Base-by-base conservation (phyloP, 2,113 vertebrate species). In the Malurus alboscapulatus region DNA sequence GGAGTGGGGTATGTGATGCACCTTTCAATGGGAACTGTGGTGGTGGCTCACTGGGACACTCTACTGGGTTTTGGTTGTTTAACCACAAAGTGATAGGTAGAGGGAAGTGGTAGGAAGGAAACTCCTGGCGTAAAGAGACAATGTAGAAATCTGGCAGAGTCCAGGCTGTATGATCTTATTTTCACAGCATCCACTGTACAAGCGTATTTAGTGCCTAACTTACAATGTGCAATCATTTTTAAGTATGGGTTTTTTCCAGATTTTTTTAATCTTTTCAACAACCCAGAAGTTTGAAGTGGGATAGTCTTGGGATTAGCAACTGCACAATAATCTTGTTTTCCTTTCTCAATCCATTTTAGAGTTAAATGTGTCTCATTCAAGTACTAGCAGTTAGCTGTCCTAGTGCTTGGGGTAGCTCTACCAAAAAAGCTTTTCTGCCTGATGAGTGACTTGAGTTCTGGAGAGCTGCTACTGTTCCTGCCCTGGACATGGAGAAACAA, bases 41-140 rank as follows among this genome's bases (percentile, higher is more conserved):
- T 29, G 40, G 3, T 51, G 30, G 17, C 24, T 84, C 2, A 1
- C 47, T 6, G 7, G 24, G n/a, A 72, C 38, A 25, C 0, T 2
- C 6, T 19, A 34, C n/a, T 77, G 38, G 53, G 7, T 62, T 78
- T 55, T 51, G 16, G 5, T 84, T 66, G 29, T 68, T 77, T 73
- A 74, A 53, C 32, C 25, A 36, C 13, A 21, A 27, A 9, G 45
- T 59, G 25, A 20, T 75, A 15, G 32, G 17, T 44, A 66, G 30
- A 51, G 36, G 36, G 36, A 75, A 25, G 14, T 25, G 8, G 7
- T 66, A 77, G 55, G 22, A 81, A 57, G 10, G 34, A 71, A 68
- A 57, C 16, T 67, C 36, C 14, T 9, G 4, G 4, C 32, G 42
- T 12, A 30, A 54, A 26, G 32, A 54, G 27, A 22, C 25, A 48